These are phyloP conservation scores for Drosophila helvetica DNA, from an alignment of 2,888 invertebrate species.

Conservation along the genomic window DNA sequence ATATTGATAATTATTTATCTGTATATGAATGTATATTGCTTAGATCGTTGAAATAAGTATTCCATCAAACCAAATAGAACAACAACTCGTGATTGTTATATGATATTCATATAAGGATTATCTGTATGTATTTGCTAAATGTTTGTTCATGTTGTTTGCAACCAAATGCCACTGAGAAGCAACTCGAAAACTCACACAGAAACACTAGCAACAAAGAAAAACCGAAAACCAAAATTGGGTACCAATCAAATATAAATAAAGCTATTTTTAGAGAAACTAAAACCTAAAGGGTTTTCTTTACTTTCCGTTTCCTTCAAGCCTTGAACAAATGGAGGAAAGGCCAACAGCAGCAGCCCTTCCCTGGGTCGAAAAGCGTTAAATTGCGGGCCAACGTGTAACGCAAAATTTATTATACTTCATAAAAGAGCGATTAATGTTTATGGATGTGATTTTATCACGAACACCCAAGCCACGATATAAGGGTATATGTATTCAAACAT, in stretches of 20 bases:
- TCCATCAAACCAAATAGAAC: conserved; percentile 43
- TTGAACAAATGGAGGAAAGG: not conserved
- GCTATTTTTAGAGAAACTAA: conserved; percentile 78
- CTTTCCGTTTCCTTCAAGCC: conserved; percentile 8
- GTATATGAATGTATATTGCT: conserved; percentile 49
- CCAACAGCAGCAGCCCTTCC: not conserved
- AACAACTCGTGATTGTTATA: conserved; percentile 73
- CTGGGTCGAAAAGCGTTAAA: conserved; percentile 39
- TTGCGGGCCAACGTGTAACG: conserved; percentile 50
- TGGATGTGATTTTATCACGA: conserved; percentile 79
- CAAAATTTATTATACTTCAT: conserved; percentile 78
- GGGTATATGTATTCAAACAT: conserved; percentile 10
- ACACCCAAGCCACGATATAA: conserved; percentile 40
- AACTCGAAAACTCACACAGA: conserved; percentile 42
- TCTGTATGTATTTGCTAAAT: conserved; percentile 63
- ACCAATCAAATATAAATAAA: conserved; percentile 79
- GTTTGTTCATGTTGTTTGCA: conserved; percentile 78
- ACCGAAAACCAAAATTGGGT: conserved; percentile 58
- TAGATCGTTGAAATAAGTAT: conserved; percentile 59
- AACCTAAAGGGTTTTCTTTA: conserved; percentile 21
- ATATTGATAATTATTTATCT: conserved; percentile 56
- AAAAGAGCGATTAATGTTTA: conserved; percentile 79
- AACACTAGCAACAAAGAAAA: conserved; percentile 31
- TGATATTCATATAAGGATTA: conserved; percentile 79
- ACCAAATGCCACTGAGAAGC: conserved; percentile 64